These are phyloP conservation scores for Clanis bilineata DNA, from an alignment of 2,888 invertebrate species.

Conservation along the genomic window DNA sequence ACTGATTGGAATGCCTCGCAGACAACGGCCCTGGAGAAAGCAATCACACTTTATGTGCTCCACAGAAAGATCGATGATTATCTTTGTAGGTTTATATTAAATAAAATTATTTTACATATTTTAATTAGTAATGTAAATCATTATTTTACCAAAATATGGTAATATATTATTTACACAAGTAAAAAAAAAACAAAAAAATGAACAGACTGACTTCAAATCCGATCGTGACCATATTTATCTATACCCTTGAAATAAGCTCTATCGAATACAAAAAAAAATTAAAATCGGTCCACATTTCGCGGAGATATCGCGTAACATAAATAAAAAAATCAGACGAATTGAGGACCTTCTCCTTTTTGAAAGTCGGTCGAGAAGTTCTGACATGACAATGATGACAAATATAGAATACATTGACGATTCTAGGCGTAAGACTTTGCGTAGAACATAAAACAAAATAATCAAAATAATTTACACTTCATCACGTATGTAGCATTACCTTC, in stretches of 20 bases:
- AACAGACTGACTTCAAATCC: too few relatives aligned
- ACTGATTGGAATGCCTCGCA: constrained; percentile 57
- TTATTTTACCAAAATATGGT: neutral
- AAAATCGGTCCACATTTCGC: too few relatives aligned
- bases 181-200: too few relatives aligned
- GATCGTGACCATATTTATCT: too few relatives aligned
- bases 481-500: neutral
- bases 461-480: neutral
- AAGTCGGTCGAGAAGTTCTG: too few relatives aligned
- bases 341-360: too few relatives aligned
- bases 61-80: constrained; percentile 35
- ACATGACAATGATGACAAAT: neutral
- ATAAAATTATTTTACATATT: neutral
- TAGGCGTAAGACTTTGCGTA: neutral
- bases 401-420: neutral
- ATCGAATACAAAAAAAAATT: too few relatives aligned
- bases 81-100: constrained; percentile 17
- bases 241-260: too few relatives aligned
- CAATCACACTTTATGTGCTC: constrained; percentile 59
- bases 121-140: neutral
- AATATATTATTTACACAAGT: too few relatives aligned
- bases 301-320: too few relatives aligned
- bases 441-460: neutral
- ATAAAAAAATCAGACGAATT: too few relatives aligned
- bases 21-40: constrained; percentile 56